Evolutionary conservation across 1,140 invertebrate species (phyloP), one percentile per base, ranked within the genome.

Genomic region (Pseudomyrmex pallidus): DNA sequence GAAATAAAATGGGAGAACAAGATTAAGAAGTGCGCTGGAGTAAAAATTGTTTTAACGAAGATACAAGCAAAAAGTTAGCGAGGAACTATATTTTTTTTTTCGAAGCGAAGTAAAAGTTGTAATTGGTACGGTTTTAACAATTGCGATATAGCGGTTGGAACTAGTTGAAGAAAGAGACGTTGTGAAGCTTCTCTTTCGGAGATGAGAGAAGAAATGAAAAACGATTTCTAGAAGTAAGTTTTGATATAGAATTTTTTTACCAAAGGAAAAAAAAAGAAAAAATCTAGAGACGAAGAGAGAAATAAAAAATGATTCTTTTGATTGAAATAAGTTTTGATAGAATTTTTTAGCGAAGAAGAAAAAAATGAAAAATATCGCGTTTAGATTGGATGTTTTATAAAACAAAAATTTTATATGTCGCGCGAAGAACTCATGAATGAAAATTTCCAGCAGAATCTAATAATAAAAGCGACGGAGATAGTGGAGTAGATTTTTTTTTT

Each of bases 1-100:
- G 56, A n/a, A 25, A 56, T 20, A 56, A 7, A 13, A 9, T 74
- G 59, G 0, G 17, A 50, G 57, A 87, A 66, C 46, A n/a, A 17
- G 56, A 64, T 52, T 66, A 64, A 25, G 5, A 48, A 59, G 13
- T 54, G 48, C 15, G 20, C 4, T 4, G 1, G 9, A 54, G n/a
- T 56, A 25, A 35, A 44, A 56, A 70, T n/a, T 59, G 44, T 59
- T 59, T 20, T 25, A 68, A 70, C 20, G 8, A 70, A 22, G 12
- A 15, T 1, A 7, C 7, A 35, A 35, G 35, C 35, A 35, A 35
- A 35, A 35, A 35, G 35, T 35, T 35, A 35, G 35, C 35, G 5
- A 4, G 5, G 5, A 1, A 35, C 35, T 35, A 7, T 35, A 35
- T 35, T 35, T 35, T 35, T 35, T 35, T 35, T 35, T 5, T 35